Base-by-base conservation (phyloP, 2,113 vertebrate species). In the Hiodon tergisus region DNA sequence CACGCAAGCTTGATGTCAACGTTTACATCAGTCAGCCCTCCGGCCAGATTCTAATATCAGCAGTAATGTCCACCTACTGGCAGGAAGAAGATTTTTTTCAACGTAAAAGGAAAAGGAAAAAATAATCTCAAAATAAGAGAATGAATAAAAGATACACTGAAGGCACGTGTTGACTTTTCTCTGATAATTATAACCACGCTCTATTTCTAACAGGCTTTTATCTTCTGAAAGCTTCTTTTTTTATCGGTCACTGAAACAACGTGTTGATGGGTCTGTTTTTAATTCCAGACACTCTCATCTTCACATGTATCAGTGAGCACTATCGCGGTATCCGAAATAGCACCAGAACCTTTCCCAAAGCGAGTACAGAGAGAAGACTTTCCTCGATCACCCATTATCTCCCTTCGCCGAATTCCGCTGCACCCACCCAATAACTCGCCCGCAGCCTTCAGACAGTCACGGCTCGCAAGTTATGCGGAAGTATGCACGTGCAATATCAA, bases 391-490 rank as follows among this genome's bases (percentile, higher is more conserved):
- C 60, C 76, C 50, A 81, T 76, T 75, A 82, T 76, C 80, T 79
- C 71, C 47, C 51, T 55, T 46, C 66, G 61, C 69, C 69, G 50
- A 78, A 83, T 72, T 77, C 77, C 47, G 77, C 57, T 31, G 8
- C 62, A 73, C 74, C 17, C 68, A 75, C 76, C 80, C 76, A 82
- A 80, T 78, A 86, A 84, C 78, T 81, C 75, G 68, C 73, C 73
- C 14, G 59, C 80, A 3, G 4, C 46, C 3, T 59, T 59, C 79
- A 79, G 74, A 59, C 78, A 17, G 67, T 11, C 10, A 78, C 70
- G 76, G 76, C n/a, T 62, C 50, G 74, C 71, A 47, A 54, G 71
- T 83, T 85, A 63, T 81, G 79, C 69, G 78, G 60, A 63, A 54
- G 73, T 51, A 58, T 57, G 63, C 50, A 72, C 69, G 74, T 81